phyloP scores from a whole-genome alignment of 1,140 invertebrate genomes.

The Sycobia sp. region DNA sequence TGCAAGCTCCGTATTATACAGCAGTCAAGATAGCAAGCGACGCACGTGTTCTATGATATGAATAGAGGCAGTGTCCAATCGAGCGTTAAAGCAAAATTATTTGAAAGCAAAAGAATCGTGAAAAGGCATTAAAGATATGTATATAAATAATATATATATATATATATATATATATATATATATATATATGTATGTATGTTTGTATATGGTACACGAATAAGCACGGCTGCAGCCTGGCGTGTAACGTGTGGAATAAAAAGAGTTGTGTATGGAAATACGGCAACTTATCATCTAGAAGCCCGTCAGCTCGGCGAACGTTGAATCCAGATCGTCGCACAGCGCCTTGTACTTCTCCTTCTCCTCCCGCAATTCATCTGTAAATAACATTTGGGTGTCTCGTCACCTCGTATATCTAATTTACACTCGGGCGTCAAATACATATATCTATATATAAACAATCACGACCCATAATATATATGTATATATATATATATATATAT shows the following conservation, averaged over 20 bases:
- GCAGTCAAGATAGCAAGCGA: slow-evolving; percentile 9
- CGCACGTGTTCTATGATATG: neutral
- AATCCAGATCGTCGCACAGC: slow-evolving; percentile 77
- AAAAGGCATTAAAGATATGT: too few species aligned
- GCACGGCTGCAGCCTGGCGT: slow-evolving; percentile 11
- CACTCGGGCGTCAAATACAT: too few species aligned
- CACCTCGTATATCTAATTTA: too few species aligned
- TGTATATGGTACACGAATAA: too few species aligned
- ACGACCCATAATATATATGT: too few species aligned
- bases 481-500: too few species aligned
- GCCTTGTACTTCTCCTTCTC: slow-evolving; percentile 74
- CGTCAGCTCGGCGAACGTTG: slow-evolving; percentile 67
- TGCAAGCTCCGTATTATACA: neutral
- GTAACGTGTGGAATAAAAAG: slow-evolving; percentile 13
- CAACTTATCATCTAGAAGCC: slow-evolving; percentile 53
- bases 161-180: too few species aligned
- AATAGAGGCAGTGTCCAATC: neutral
- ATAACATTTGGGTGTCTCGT: slow-evolving; percentile 10
- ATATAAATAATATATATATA: too few species aligned
- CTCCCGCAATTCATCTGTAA: slow-evolving; percentile 72
- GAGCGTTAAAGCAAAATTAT: slow-evolving; percentile 5
- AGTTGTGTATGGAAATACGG: slow-evolving; percentile 12
- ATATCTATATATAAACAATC: too few species aligned
- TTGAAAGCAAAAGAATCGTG: neutral
- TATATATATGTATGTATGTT: too few species aligned